A percentile compares a stretch with the other conserved stretches of the same genome.
These are phyloP conservation scores for Drosophila atripex DNA, from an alignment of 2,888 invertebrate species.

Conservation along the genomic window DNA sequence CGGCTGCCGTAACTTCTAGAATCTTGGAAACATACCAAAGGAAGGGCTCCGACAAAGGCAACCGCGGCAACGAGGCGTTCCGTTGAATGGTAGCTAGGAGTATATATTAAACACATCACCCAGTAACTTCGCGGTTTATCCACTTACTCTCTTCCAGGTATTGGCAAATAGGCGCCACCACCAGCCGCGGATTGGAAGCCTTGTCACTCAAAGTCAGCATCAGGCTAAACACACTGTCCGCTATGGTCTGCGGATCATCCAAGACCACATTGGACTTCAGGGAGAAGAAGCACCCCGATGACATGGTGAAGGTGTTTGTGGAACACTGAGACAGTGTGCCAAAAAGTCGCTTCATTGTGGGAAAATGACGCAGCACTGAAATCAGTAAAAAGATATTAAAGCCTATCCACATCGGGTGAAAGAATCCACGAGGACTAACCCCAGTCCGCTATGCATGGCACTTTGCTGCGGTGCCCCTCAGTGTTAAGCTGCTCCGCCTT, in stretches of 20 bases:
- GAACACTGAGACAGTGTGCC: constrained; percentile 91
- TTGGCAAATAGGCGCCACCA: constrained; percentile 91
- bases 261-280: constrained; percentile 80
- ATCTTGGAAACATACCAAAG: constrained; percentile 92
- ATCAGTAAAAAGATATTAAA: not conserved
- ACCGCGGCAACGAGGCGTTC: constrained; percentile 80
- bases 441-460: constrained; percentile 90
- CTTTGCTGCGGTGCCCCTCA: constrained; percentile 84
- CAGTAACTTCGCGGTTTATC: not conserved
- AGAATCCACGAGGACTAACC: constrained; percentile 82
- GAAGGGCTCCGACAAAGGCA: constrained; percentile 92
- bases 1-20: constrained; percentile 90
- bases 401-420: not conserved
- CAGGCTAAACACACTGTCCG: constrained; percentile 94
- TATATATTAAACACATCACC: not conserved
- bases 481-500: constrained; percentile 88
- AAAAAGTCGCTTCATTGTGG: constrained; percentile 93
- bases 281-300: constrained; percentile 84
- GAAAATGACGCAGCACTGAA: constrained; percentile 89
- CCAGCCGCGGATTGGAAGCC: constrained; percentile 89
- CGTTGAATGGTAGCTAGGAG: constrained; percentile 80
- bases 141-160: constrained; percentile 85
- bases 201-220: constrained; percentile 90
- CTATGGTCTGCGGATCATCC: constrained; percentile 90
- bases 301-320: constrained; percentile 88